A percentile compares a stretch with the other conserved stretches of the same genome.
Evolutionary conservation across 2,113 vertebrate species (phyloP).

Genomic region (Mormyrus iriodes): DNA sequence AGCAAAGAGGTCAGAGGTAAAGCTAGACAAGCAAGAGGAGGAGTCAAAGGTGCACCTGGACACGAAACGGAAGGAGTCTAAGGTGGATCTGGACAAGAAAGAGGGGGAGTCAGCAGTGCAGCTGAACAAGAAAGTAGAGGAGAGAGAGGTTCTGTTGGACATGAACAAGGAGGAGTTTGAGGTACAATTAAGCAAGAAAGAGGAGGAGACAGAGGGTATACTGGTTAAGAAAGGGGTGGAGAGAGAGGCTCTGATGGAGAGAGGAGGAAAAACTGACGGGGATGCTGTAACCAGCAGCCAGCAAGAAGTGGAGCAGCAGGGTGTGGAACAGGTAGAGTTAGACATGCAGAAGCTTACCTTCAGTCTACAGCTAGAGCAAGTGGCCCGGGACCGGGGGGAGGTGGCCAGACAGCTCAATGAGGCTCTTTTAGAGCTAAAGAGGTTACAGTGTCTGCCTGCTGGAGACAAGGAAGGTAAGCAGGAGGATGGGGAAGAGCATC

Average conservation of each 20-base stretch:
- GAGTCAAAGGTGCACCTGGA: not conserved
- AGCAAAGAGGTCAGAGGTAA: not conserved
- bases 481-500: not conserved
- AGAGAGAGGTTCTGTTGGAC: not conserved
- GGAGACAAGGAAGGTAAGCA: not conserved
- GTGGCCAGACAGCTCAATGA: not conserved
- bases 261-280: not conserved
- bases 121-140: not conserved
- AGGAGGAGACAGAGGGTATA: not conserved
- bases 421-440: not conserved
- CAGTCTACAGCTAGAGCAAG: slow-evolving; percentile 24
- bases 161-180: not conserved
- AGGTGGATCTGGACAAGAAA: not conserved
- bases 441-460: not conserved
- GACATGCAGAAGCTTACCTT: not conserved
- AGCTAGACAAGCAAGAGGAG: not conserved
- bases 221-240: not conserved
- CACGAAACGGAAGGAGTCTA: not conserved
- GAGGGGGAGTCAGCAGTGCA: not conserved
- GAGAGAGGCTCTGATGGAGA: not conserved
- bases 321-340: not conserved
- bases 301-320: not conserved
- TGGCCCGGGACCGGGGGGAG: slow-evolving; percentile 57
- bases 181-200: not conserved
- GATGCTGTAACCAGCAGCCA: not conserved